These are phyloP conservation scores for Linnaemya vulpina DNA, from an alignment of 2,888 invertebrate genomes.

Conservation along the genomic window DNA sequence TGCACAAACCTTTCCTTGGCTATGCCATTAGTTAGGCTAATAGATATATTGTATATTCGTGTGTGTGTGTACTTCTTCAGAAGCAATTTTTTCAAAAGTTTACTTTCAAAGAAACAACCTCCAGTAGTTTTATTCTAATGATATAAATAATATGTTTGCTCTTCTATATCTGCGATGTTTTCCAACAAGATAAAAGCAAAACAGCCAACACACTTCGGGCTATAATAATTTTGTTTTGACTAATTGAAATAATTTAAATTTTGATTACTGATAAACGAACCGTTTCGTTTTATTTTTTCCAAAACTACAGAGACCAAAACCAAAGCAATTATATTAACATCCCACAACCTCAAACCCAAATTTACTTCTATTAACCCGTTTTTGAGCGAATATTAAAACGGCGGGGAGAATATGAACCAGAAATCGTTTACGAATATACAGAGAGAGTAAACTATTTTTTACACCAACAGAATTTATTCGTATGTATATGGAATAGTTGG, in stretches of 20 bases:
- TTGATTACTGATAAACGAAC: constrained; percentile 78
- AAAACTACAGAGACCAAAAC: constrained; percentile 55
- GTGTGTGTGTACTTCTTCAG: background rate
- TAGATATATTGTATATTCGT: too few species aligned
- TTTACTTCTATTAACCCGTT: constrained; percentile 33
- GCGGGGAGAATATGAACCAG: constrained; percentile 17
- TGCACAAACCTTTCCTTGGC: background rate
- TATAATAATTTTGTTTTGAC: constrained; percentile 61
- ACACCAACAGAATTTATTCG: background rate
- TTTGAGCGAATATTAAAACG: background rate
- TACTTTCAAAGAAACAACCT: background rate
- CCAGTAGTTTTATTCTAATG: constrained; percentile 15
- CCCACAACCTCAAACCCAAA: constrained; percentile 40
- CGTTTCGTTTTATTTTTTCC: constrained; percentile 59
- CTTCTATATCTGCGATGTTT: constrained; percentile 11
- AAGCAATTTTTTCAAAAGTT: constrained; percentile 1
- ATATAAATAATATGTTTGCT: background rate
- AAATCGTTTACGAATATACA: constrained; percentile 50
- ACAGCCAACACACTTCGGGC: constrained; percentile 43
- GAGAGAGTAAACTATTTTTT: constrained; percentile 49
- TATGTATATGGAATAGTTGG: background rate
- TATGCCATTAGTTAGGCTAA: background rate
- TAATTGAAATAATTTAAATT: constrained; percentile 76
- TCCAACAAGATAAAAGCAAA: constrained; percentile 51
- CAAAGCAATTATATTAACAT: constrained; percentile 58